A percentile compares a stretch with the other conserved stretches of the same genome.
Conservation (phyloP, 2,113 vertebrate genomes). For the Mystacornis crossleyi region DNA sequence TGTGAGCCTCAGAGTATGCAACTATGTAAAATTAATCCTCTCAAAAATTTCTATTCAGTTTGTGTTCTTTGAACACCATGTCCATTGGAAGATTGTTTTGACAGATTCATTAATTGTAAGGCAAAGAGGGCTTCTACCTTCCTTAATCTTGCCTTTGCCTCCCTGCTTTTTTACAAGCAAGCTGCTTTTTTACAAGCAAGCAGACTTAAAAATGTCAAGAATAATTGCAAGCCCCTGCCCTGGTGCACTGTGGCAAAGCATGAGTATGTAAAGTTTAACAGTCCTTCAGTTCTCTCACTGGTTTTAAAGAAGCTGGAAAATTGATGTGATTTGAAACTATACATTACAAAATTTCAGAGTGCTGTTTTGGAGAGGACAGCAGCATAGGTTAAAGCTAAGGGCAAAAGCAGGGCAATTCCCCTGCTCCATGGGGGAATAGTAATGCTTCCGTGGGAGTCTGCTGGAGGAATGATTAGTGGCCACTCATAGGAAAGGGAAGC, state of each 20-base stretch:
- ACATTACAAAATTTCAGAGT: neutral
- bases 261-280: neutral
- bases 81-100: neutral
- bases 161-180: neutral
- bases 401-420: neutral
- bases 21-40: neutral
- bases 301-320: neutral
- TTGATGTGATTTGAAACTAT: neutral
- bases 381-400: neutral
- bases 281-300: neutral
- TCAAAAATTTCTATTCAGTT: neutral
- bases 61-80: neutral
- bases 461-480: neutral
- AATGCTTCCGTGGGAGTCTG: neutral
- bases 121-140: neutral
- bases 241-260: accelerated
- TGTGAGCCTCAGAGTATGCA: neutral
- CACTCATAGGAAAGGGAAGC: neutral
- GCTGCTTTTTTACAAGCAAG: neutral
- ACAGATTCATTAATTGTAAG: neutral
- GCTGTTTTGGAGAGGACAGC: accelerated
- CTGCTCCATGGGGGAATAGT: neutral
- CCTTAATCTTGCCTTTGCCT: neutral
- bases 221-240: neutral
- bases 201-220: neutral